Evolutionary conservation across 2,113 vertebrate species (phyloP).

Genomic region (Stictonetta naevosa): DNA sequence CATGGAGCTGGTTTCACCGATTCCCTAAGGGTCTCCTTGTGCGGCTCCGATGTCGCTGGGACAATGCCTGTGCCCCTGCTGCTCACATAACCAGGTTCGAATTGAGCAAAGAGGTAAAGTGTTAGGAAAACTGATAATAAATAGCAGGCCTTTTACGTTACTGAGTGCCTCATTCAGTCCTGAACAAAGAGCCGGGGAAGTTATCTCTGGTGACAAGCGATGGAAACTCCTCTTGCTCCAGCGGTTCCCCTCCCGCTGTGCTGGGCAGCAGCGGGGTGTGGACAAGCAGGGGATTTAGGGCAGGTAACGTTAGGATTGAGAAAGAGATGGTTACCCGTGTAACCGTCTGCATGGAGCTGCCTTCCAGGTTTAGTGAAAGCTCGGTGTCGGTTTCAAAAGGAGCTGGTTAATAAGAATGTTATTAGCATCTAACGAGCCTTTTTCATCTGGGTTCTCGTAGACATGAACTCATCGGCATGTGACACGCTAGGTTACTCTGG

Average conservation of each 20-base stretch:
- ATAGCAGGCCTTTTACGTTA: fast-evolving
- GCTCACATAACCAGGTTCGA: not conserved
- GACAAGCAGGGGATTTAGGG: not conserved
- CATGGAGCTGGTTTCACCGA: not conserved
- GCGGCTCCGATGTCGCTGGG: not conserved
- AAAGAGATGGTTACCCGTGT: not conserved
- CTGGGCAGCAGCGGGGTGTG: too few species aligned
- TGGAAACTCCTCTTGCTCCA: not conserved
- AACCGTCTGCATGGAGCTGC: not conserved
- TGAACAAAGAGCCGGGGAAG: not conserved
- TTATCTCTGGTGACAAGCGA: not conserved
- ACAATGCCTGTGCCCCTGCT: not conserved
- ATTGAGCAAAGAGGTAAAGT: not conserved
- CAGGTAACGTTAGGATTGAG: not conserved
- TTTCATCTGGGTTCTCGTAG: slow-evolving; percentile 16
- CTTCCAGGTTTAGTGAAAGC: not conserved
- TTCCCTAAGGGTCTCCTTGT: not conserved
- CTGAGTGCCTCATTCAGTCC: not conserved
- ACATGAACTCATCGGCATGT: not conserved
- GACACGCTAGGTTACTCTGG: slow-evolving; percentile 8
- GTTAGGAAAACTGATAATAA: not conserved
- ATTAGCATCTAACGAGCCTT: not conserved
- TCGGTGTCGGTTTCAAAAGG: not conserved
- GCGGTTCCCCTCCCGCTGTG: not conserved
- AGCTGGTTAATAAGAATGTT: not conserved